These are phyloP conservation scores for Calephelis perditalis DNA, from an alignment of 2,888 invertebrate genomes.

Conservation along the genomic window DNA sequence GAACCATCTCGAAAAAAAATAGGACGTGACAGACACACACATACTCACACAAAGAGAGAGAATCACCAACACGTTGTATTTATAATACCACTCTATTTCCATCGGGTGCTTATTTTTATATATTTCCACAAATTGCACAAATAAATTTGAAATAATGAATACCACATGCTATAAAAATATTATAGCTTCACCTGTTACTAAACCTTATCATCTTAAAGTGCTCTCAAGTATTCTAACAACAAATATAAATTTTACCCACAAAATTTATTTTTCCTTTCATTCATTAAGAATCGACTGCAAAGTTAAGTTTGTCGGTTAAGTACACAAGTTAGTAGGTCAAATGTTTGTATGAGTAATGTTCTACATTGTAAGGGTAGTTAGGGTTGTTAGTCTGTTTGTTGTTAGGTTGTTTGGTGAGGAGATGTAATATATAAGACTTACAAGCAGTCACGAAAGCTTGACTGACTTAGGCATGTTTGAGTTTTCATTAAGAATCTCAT, in stretches of 20 bases:
- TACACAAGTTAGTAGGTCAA: slow-evolving; percentile 11
- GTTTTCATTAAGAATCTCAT: background rate
- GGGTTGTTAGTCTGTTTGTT: slow-evolving; percentile 11
- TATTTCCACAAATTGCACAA: too few species aligned
- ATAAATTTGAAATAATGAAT: too few species aligned
- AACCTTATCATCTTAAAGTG: background rate
- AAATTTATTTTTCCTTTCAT: background rate
- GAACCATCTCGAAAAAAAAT: too few species aligned
- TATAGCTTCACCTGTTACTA: background rate
- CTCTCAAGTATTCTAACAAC: slow-evolving; percentile 2
- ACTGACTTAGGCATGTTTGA: slow-evolving; percentile 4
- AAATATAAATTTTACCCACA: background rate
- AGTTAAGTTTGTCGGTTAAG: slow-evolving; percentile 13
- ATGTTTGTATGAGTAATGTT: slow-evolving; percentile 11
- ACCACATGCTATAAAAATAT: background rate
- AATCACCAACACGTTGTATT: too few species aligned
- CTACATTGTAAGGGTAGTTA: slow-evolving; percentile 19
- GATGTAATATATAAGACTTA: background rate
- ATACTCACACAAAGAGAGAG: too few species aligned
- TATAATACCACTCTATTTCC: too few species aligned
- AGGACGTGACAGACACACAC: too few species aligned
- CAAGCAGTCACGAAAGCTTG: background rate
- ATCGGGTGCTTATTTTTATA: too few species aligned
- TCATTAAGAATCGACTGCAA: background rate
- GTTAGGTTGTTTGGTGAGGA: background rate